Base-by-base conservation (phyloP, 2,888 invertebrate species). In the Heliconius cydno region DNA sequence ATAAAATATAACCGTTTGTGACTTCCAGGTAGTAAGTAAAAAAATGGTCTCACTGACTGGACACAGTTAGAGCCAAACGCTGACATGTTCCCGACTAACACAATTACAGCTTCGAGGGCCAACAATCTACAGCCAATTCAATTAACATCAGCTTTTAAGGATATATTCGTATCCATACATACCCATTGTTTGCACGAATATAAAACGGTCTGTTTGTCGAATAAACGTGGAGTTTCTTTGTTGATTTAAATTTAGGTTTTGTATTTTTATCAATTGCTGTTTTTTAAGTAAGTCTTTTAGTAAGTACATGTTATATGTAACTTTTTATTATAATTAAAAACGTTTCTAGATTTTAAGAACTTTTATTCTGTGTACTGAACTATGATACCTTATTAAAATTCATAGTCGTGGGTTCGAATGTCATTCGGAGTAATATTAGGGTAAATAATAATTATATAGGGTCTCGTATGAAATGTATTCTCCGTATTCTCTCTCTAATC, bases 91-190 rank as follows among this genome's bases (percentile, higher is more conserved):
- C 80, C 83, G 76, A 80, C 78, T 78, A 82, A 82, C 80, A 79
- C 79, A 82, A 82, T 80, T 82, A 82, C 91, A 86, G 86, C 86
- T 90, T 82, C 87, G 85, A 88, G 90, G 86, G 90, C 90, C 91
- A 90, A 93, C 93, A 93, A 94, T 94, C 94, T 91, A 92, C 90
- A 90, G 90, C 91, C 90, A 90, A 94, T 93, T 93, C 91, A 93
- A 94, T 94, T 93, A 94, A 90, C 92, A 92, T 91, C 90, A 91
- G 90, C 92, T 92, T 93, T 93, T 93, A 92, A 92, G 78, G 73
- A 72, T 68, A 76, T 63, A 79, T 7, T 34, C 34, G 34, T 34
- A 34, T 68, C 77, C 72, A 66, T 68, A 74, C 10, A 71, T 75
- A 79, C 30, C 87, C 68, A 46, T 75, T 74, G 46, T 68, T 78